These are phyloP conservation scores for Dolichopus griseipennis DNA, from an alignment of 2,888 invertebrate species.

Conservation along the genomic window DNA sequence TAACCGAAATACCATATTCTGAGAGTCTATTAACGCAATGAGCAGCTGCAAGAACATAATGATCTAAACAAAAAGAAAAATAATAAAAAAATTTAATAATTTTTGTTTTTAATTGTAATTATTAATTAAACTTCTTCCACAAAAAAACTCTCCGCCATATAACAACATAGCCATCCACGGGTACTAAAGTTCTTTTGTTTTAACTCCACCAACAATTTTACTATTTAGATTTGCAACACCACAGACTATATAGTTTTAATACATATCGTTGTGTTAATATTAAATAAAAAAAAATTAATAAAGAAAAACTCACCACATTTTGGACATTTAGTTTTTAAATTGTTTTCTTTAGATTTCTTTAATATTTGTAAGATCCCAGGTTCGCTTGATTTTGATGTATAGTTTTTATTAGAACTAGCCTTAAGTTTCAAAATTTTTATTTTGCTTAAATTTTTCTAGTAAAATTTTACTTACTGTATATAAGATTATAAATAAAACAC, in stretches of 20 bases:
- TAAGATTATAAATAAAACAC: not conserved
- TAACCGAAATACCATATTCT: conserved; percentile 47
- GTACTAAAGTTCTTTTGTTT: conserved; percentile 48
- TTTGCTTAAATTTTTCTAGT: too few relatives aligned
- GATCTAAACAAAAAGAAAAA: conserved; percentile 33
- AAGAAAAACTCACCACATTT: not conserved
- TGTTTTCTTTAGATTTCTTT: not conserved
- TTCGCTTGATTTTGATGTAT: not conserved
- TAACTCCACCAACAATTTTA: conserved; percentile 64
- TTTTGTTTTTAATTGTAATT: not conserved
- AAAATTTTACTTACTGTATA: not conserved
- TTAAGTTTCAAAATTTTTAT: too few relatives aligned
- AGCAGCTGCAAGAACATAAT: conserved; percentile 61
- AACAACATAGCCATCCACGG: conserved; percentile 58
- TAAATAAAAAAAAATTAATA: too few relatives aligned
- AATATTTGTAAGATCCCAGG: not conserved
- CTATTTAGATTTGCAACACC: conserved; percentile 51
- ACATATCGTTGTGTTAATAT: too few relatives aligned
- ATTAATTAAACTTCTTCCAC: conserved; percentile 62
- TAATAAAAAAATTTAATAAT: too few relatives aligned
- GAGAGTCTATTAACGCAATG: conserved; percentile 56
- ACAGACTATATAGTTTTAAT: conserved; percentile 51
- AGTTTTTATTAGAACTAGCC: too few relatives aligned
- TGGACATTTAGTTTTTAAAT: not conserved
- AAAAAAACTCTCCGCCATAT: conserved; percentile 50